Evolutionary conservation across 2,113 vertebrate genomes (phyloP).

Genomic region (Condylura cristata): DNA sequence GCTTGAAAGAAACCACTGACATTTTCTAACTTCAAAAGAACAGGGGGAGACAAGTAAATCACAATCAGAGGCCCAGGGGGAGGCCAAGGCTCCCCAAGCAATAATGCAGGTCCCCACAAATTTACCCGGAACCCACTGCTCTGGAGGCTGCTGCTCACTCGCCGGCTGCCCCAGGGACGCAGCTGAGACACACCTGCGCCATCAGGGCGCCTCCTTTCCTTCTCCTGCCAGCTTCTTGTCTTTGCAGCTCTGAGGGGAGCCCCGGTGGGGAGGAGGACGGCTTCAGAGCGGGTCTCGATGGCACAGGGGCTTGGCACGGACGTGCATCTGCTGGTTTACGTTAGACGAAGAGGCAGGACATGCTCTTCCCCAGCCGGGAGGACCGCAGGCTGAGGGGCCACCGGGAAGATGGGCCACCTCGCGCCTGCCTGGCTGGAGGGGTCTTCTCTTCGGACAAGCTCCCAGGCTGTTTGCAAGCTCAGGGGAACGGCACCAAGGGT

Average conservation of each 20-base stretch:
- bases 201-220: neutral
- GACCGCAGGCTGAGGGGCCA: neutral
- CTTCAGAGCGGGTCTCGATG: neutral
- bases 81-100: neutral
- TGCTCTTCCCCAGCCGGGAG: neutral
- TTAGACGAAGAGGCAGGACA: neutral
- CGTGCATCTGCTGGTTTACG: neutral
- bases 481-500: neutral
- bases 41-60: slow-evolving; percentile 44
- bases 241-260: neutral
- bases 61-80: neutral
- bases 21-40: slow-evolving; percentile 73
- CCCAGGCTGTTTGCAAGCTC: neutral
- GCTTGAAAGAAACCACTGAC: slow-evolving; percentile 73
- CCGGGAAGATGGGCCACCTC: rapidly evolving
- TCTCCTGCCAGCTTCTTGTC: neutral
- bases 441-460: neutral
- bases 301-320: neutral
- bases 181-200: neutral
- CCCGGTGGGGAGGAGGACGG: neutral
- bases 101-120: neutral
- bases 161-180: neutral
- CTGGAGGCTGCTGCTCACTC: neutral
- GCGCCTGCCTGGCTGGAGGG: neutral
- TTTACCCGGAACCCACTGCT: neutral